These are phyloP conservation scores for Poeciliopsis occidentalis DNA, from an alignment of 2,113 vertebrate genomes.

Conservation along the genomic window DNA sequence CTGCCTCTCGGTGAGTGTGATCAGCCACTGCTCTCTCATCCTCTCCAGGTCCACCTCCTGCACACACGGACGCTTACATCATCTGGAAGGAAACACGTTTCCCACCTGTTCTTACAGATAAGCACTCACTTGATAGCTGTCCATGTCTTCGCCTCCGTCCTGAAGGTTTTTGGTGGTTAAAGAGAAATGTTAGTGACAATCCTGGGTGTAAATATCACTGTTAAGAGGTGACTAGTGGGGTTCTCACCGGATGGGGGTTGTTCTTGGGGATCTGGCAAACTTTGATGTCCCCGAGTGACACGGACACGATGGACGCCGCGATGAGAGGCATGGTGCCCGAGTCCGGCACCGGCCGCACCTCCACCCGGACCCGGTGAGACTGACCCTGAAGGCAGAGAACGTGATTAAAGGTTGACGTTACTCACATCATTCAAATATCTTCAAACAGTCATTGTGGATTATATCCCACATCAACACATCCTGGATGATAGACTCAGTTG, in stretches of 20 bases:
- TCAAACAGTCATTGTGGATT: no score
- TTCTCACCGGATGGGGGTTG: constrained; percentile 63
- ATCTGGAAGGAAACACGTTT: background rate
- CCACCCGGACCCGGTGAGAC: constrained; percentile 89
- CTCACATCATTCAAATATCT: no score
- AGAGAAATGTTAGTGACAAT: background rate
- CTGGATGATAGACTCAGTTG: no score
- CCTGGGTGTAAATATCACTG: background rate
- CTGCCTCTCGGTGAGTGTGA: constrained; percentile 89
- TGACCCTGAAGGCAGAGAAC: constrained; percentile 83
- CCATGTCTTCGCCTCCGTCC: constrained; percentile 81
- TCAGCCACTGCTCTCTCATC: constrained; percentile 89
- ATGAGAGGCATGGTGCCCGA: constrained; percentile 94
- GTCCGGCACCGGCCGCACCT: constrained; percentile 89
- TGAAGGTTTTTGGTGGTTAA: constrained; percentile 13
- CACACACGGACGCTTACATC: background rate
- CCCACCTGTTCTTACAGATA: background rate
- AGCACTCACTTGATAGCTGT: constrained; percentile 92
- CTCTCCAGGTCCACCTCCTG: constrained; percentile 95
- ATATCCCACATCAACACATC: no score
- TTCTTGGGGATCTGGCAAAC: constrained; percentile 79
- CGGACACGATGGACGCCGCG: constrained; percentile 84
- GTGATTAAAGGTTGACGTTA: no score
- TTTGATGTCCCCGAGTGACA: constrained; percentile 90
- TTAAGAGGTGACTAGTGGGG: background rate